Evolutionary conservation across 2,888 invertebrate species (phyloP).

Genomic region (Caenorhabditis plicata): DNA sequence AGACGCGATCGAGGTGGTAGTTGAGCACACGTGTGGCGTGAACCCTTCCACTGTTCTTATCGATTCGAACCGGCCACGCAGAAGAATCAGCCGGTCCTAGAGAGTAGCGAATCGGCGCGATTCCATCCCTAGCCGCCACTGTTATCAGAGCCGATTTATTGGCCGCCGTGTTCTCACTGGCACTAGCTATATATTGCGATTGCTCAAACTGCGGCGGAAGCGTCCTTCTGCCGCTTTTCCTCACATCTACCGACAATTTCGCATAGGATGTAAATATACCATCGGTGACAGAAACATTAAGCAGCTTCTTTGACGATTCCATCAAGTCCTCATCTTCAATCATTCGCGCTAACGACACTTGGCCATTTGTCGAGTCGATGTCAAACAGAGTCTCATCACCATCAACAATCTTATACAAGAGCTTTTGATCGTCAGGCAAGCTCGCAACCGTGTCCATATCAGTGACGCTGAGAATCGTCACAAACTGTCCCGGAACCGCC

Average conservation of each 20-base stretch:
- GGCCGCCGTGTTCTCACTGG: slow-evolving; percentile 73
- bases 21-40: slow-evolving; percentile 41
- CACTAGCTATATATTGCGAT: slow-evolving; percentile 66
- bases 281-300: slow-evolving; percentile 92
- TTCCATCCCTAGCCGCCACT: slow-evolving; percentile 45
- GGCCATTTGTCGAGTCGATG: slow-evolving; percentile 43
- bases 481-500: slow-evolving; percentile 43
- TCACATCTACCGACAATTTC: slow-evolving; percentile 64
- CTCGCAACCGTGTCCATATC: slow-evolving; percentile 48
- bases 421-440: slow-evolving; percentile 29
- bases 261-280: slow-evolving; percentile 90
- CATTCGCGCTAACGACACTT: slow-evolving; percentile 39
- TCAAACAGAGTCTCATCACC: slow-evolving; percentile 57
- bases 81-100: slow-evolving; percentile 71
- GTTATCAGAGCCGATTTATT: slow-evolving; percentile 42
- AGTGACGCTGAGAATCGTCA: slow-evolving; percentile 46
- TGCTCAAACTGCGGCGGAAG: slow-evolving; percentile 52
- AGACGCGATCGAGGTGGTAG: slow-evolving; percentile 22
- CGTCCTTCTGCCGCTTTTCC: slow-evolving; percentile 30
- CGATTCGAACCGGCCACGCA: slow-evolving; percentile 65
- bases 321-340: slow-evolving; percentile 49
- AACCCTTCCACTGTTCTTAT: slow-evolving; percentile 45
- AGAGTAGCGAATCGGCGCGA: slow-evolving; percentile 46
- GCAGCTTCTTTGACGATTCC: slow-evolving; percentile 65
- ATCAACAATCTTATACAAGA: slow-evolving; percentile 51